These are phyloP conservation scores for Petrolisthes cinctipes DNA, from an alignment of 2,888 invertebrate species.

Conservation along the genomic window DNA sequence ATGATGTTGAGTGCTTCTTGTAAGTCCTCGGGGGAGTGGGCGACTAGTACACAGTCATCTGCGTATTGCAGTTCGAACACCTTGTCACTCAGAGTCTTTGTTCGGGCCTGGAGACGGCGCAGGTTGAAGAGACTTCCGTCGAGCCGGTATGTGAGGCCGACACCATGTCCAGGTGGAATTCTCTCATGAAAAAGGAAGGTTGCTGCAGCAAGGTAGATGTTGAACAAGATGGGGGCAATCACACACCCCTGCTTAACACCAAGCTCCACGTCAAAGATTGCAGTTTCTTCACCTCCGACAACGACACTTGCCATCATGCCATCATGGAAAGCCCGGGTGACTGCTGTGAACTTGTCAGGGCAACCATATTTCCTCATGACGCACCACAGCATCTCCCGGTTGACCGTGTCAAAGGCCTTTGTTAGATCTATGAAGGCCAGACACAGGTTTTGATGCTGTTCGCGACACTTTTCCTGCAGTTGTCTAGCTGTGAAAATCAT, in stretches of 20 bases:
- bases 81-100: too few species aligned
- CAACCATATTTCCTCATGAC: background rate
- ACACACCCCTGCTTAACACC: background rate
- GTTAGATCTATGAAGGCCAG: constrained; percentile 13
- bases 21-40: too few species aligned
- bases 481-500: constrained; percentile 7
- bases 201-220: background rate
- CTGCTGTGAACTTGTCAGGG: background rate
- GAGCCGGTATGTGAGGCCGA: too few species aligned
- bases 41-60: too few species aligned
- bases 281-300: background rate
- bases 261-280: background rate
- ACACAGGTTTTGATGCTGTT: background rate
- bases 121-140: too few species aligned
- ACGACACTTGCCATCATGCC: background rate
- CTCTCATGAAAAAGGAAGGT: too few species aligned
- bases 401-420: constrained; percentile 27
- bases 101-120: too few species aligned
- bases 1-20: too few species aligned
- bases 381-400: background rate
- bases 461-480: constrained; percentile 4
- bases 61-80: too few species aligned
- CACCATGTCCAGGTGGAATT: too few species aligned
- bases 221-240: background rate
- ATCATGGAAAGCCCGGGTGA: background rate